A percentile compares a stretch with the other conserved stretches of the same genome.
Conservation (phyloP, 1,140 invertebrate species). For the Dolichoris vasculosae region DNA sequence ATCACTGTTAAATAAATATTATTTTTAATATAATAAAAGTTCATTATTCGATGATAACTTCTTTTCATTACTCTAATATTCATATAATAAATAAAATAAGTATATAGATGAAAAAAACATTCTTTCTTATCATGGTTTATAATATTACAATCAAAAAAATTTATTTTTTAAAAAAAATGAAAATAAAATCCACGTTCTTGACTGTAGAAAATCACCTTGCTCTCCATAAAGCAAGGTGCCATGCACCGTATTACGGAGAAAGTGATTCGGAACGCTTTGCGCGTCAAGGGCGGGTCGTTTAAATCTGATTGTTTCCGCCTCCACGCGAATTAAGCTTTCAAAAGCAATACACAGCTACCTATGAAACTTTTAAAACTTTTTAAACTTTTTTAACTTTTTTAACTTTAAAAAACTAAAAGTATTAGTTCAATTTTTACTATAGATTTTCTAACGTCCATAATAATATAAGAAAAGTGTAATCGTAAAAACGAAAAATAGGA, state of each 20-base stretch:
- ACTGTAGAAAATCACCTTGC: slow-evolving; percentile 40
- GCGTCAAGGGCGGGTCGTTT: slow-evolving; percentile 41
- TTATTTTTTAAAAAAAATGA: background rate
- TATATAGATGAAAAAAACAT: too few species aligned
- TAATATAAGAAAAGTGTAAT: background rate
- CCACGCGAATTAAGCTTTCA: background rate
- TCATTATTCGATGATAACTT: too few species aligned
- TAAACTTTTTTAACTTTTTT: too few species aligned
- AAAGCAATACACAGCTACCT: background rate
- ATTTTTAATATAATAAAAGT: too few species aligned
- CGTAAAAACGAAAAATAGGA: background rate
- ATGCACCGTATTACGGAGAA: slow-evolving; percentile 41
- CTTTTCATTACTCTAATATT: too few species aligned
- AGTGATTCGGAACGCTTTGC: slow-evolving; percentile 25
- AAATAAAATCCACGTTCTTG: background rate
- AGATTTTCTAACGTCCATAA: background rate
- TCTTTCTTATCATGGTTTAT: too few species aligned
- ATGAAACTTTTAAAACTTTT: too few species aligned
- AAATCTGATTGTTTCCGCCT: slow-evolving; percentile 51
- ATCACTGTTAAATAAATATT: too few species aligned
- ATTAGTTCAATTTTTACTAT: background rate
- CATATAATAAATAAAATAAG: too few species aligned
- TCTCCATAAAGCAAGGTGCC: slow-evolving; percentile 14
- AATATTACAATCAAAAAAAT: background rate
- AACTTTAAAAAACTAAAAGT: too few species aligned